Percentiles rank a stretch among this genome's conserved stretches.
phyloP scores from a whole-genome alignment of 2,113 vertebrate species.

The Cavia porcellus region DNA sequence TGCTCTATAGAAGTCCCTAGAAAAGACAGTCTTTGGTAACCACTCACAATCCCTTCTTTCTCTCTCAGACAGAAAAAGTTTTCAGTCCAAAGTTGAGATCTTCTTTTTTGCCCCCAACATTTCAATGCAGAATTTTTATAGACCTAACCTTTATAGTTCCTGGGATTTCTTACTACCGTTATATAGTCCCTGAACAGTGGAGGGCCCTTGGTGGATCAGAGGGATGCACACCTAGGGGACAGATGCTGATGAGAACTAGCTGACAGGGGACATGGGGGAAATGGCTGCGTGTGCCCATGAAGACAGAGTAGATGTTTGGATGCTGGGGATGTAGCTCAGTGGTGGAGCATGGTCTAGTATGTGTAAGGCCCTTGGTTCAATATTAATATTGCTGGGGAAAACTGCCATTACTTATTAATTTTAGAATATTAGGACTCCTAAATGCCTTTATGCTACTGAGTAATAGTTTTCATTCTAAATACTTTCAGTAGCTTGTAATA shows the following conservation, averaged over 20 bases:
- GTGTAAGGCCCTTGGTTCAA: not conserved
- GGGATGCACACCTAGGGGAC: not conserved
- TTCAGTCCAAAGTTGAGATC: not conserved
- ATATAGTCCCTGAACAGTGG: not conserved
- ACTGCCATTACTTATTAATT: not conserved
- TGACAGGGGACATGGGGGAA: not conserved
- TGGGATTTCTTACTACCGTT: constrained; percentile 20
- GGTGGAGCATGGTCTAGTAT: not conserved
- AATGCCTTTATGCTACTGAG: constrained; percentile 53
- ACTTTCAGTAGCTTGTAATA: constrained; percentile 65
- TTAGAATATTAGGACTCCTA: constrained; percentile 41
- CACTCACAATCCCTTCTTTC: too few species aligned
- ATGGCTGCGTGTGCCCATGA: not conserved
- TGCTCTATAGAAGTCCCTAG: too few species aligned
- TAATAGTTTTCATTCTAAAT: constrained; percentile 56
- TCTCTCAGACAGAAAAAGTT: not conserved
- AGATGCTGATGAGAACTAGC: not conserved
- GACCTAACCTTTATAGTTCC: not conserved
- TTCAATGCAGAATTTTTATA: constrained; percentile 40
- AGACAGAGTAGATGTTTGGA: not conserved
- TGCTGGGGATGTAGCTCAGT: not conserved
- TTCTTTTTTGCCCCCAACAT: not conserved
- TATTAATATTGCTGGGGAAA: not conserved
- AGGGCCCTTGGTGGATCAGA: not conserved
- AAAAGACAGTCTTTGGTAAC: too few species aligned